Percentiles rank a stretch among this genome's conserved stretches.
phyloP scores from a whole-genome alignment of 2,888 invertebrate genomes.

The Nymphalis polychloros region DNA sequence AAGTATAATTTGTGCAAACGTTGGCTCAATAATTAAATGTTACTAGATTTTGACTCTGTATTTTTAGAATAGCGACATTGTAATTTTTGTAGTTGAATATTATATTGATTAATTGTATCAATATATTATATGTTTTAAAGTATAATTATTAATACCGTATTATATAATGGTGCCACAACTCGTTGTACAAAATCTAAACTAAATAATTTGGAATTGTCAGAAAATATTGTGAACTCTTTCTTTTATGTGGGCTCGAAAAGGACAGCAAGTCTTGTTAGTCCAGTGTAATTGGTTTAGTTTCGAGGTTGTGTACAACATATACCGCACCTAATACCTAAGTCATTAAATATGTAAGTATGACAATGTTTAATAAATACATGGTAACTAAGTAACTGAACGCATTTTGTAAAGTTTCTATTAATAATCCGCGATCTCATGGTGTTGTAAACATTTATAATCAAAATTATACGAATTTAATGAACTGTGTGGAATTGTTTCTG shows the following conservation, averaged over 20 bases:
- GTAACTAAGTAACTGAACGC: neutral
- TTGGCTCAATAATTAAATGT: no score
- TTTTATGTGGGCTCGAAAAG: neutral
- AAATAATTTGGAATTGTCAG: no score
- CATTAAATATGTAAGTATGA: conserved; percentile 3
- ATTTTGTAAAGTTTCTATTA: conserved; percentile 15
- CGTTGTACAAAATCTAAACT: no score
- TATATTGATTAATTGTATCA: no score
- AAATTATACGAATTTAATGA: conserved; percentile 6
- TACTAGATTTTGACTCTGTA: no score
- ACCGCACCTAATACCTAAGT: neutral
- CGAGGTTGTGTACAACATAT: neutral
- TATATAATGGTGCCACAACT: no score
- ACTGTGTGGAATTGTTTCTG: neutral
- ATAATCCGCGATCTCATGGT: conserved; percentile 15
- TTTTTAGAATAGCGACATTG: no score
- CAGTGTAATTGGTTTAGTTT: neutral
- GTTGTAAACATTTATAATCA: neutral
- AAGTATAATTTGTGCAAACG: no score
- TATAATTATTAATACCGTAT: no score
- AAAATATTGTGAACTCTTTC: no score
- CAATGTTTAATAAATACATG: conserved; percentile 6
- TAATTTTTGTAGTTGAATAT: no score
- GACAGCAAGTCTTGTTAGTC: neutral
- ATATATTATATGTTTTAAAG: no score